A percentile compares a stretch with the other conserved stretches of the same genome.
Conservation (phyloP, 2,888 invertebrate genomes). For the Hydraecia micacea region DNA sequence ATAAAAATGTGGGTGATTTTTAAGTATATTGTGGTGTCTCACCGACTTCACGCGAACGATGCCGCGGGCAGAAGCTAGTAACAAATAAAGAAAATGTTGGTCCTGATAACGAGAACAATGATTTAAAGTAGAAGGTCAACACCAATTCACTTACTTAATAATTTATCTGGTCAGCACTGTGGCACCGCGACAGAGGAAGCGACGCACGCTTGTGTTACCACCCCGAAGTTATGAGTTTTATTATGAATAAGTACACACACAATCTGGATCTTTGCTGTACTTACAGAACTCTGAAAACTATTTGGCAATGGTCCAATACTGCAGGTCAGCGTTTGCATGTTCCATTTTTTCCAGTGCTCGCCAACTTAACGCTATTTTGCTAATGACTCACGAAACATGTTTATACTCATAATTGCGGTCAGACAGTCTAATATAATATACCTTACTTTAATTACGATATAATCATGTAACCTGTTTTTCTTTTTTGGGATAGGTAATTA, state of each 20-base stretch:
- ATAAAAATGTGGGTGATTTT: background rate
- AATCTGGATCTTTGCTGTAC: constrained; percentile 25
- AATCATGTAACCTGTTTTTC: background rate
- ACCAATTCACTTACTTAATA: background rate
- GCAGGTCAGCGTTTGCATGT: constrained; percentile 68
- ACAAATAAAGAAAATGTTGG: background rate
- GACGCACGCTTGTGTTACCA: background rate
- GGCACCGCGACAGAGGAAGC: background rate
- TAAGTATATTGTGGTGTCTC: background rate
- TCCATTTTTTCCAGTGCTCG: constrained; percentile 65
- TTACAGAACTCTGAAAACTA: constrained; percentile 51
- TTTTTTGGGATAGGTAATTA: background rate
- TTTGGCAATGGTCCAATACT: constrained; percentile 72
- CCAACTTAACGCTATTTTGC: constrained; percentile 64
- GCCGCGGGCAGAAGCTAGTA: background rate
- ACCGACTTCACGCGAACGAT: background rate
- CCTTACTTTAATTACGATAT: constrained; percentile 20
- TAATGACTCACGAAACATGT: constrained; percentile 58
- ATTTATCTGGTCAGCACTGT: background rate
- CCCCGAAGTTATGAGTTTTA: constrained; percentile 20
- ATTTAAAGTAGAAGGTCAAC: constrained; percentile 8
- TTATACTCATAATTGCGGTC: constrained; percentile 40
- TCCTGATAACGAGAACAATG: constrained; percentile 2
- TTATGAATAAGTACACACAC: background rate
- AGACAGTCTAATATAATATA: constrained; percentile 28